A percentile compares a stretch with the other conserved stretches of the same genome.
phyloP scores from a whole-genome alignment of 2,113 vertebrate species.

The Pseudorasbora parva region DNA sequence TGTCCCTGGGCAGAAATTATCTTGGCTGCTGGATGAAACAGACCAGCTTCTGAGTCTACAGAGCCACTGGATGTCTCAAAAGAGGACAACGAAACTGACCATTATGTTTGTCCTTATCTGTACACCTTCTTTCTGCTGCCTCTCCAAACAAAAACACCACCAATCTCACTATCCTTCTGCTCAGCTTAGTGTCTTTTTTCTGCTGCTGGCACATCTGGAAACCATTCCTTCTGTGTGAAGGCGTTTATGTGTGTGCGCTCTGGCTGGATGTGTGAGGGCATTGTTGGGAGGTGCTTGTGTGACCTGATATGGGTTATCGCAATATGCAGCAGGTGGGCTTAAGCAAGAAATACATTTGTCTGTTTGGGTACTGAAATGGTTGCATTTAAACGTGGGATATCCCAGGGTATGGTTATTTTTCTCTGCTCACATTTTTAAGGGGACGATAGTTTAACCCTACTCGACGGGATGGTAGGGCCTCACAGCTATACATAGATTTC shows the following conservation, averaged over 20 bases:
- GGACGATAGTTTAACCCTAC: not conserved
- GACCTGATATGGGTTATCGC: slow-evolving; percentile 53
- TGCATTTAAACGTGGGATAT: not conserved
- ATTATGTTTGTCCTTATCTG: slow-evolving; percentile 14
- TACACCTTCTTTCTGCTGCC: not conserved
- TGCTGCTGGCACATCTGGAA: slow-evolving; percentile 35
- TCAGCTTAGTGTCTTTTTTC: slow-evolving; percentile 14
- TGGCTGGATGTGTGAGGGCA: not conserved
- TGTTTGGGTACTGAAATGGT: not conserved
- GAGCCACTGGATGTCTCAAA: not conserved
- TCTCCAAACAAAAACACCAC: not conserved
- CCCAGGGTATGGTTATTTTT: not conserved
- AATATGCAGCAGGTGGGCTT: slow-evolving; percentile 57
- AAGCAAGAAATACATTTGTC: slow-evolving; percentile 9
- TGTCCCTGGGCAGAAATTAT: not conserved
- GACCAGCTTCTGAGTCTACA: slow-evolving; percentile 4
- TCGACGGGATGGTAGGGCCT: not conserved
- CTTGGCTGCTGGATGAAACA: slow-evolving; percentile 14
- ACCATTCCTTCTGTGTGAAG: slow-evolving; percentile 17
- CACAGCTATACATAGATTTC: slow-evolving; percentile 23
- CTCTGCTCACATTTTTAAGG: not conserved
- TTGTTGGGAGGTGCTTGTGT: slow-evolving; percentile 22
- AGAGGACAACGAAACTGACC: not conserved
- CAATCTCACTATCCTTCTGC: slow-evolving; percentile 4
- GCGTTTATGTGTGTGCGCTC: not conserved